Base-by-base conservation (phyloP, 2,888 invertebrate species). In the Diplazon laetatorius region DNA sequence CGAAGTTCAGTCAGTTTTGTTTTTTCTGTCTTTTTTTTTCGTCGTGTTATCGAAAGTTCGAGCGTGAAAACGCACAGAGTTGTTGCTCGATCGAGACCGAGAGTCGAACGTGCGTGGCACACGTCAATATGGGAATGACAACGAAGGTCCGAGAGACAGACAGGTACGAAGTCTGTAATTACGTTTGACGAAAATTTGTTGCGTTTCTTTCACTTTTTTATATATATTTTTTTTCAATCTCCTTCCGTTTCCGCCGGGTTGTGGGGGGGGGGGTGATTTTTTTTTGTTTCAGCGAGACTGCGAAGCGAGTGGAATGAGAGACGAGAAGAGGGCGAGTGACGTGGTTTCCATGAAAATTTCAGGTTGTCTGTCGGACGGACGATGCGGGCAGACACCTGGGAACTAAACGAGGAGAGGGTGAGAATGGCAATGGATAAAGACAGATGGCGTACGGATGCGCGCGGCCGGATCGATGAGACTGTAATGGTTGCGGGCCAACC, bases 381-480 rank as follows among this genome's bases (percentile, higher is more conserved):
- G 65, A 66, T 59, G 66, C 30, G 48, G 60, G 71, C 62, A 80
- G 69, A 63, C 70, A 77, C 80, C 78, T 77, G 78, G 82, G 82
- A 62, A 35, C 39, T 60, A 66, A 76, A 42, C 44, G 71, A 79
- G 71, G 68, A 60, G 50, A 50, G 68, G 68, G 82, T 55, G 76
- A 50, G 52, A 60, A 59, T 30, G 30, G 20, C 55, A 5, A 52
- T 52, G 22, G 25, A 30, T 1, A 14, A 71, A 62, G 30, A 55
- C 44, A 25, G 63, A 59, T 35, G 48, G 22, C n/a, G 25, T 59
- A 44, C 57, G 65, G 48, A 63, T 37, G 65, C 57, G 66, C 57
- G 66, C 46, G 16, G 55, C 14, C 52, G 52, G 68, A 76, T 78
- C 80, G 77, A 80, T 82, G 80, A 80, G 80, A 82, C 76, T 52